Evolutionary conservation across 2,888 invertebrate species (phyloP).

Genomic region (Zygothrica quintamaculata): DNA sequence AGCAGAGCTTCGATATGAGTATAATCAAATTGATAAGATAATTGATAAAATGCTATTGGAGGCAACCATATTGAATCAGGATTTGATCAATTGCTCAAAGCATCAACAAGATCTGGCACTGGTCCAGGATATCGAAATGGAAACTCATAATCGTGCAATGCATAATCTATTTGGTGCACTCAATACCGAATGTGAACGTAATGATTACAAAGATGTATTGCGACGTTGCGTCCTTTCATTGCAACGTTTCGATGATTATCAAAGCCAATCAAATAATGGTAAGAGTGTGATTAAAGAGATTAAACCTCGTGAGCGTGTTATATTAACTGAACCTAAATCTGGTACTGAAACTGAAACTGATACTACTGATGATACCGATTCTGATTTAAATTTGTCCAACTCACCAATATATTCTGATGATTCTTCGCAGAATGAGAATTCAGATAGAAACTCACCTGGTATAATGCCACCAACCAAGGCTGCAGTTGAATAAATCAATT

Average conservation of each 20-base stretch:
- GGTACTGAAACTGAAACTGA: too few species aligned
- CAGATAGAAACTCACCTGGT: too few species aligned
- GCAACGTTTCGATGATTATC: conserved; percentile 4
- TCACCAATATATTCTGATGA: too few species aligned
- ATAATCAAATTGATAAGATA: conserved; percentile 34
- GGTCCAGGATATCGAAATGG: conserved; percentile 55
- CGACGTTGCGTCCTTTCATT: conserved; percentile 15
- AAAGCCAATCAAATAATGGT: too few species aligned
- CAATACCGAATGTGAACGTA: conserved; percentile 29
- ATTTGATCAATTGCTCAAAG: conserved; percentile 29
- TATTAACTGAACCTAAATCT: too few species aligned
- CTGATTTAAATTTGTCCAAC: too few species aligned
- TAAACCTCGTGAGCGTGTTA: too few species aligned
- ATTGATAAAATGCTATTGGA: conserved; percentile 43
- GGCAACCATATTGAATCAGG: conserved; percentile 43
- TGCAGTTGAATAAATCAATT: too few species aligned
- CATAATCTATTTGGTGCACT: conserved; percentile 30
- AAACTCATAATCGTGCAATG: conserved; percentile 31
- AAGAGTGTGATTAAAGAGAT: too few species aligned
- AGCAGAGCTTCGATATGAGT: conserved; percentile 36
- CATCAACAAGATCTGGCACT: conserved; percentile 46
- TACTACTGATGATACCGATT: too few species aligned
- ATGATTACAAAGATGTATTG: conserved; percentile 21
- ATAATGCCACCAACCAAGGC: too few species aligned
- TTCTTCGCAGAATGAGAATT: too few species aligned